Conservation (phyloP, 2,888 invertebrate genomes). For the Folsomia candida region DNA sequence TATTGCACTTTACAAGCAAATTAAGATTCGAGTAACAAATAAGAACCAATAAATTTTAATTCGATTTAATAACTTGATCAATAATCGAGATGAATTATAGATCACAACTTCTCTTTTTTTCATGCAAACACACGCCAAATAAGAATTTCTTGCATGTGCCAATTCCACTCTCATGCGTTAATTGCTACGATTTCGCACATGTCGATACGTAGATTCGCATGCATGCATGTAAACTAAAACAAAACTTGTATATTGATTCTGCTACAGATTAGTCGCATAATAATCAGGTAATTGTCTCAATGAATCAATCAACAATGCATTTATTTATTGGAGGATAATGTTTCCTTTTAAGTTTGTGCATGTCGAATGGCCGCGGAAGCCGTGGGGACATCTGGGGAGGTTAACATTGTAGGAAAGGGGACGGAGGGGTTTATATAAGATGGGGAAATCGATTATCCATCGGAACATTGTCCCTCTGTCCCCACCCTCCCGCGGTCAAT, state of each 20-base stretch:
- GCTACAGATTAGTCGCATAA: background rate
- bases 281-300: slow-evolving; percentile 8
- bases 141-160: background rate
- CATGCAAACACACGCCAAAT: background rate
- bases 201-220: background rate
- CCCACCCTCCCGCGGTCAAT: no score
- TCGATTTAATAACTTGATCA: background rate
- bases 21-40: background rate
- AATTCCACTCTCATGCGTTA: background rate
- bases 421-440: no score
- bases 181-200: background rate
- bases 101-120: background rate
- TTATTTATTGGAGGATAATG: background rate
- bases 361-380: no score
- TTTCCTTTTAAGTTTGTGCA: background rate
- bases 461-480: no score
- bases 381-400: no score
- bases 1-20: background rate
- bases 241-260: background rate
- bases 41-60: slow-evolving; percentile 6
- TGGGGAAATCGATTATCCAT: no score
- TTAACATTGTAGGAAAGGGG: no score
- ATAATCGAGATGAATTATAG: background rate
- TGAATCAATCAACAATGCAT: background rate
- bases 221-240: background rate